Evolutionary conservation across 2,888 invertebrate species (phyloP).

Genomic region (Drosophila formosana): DNA sequence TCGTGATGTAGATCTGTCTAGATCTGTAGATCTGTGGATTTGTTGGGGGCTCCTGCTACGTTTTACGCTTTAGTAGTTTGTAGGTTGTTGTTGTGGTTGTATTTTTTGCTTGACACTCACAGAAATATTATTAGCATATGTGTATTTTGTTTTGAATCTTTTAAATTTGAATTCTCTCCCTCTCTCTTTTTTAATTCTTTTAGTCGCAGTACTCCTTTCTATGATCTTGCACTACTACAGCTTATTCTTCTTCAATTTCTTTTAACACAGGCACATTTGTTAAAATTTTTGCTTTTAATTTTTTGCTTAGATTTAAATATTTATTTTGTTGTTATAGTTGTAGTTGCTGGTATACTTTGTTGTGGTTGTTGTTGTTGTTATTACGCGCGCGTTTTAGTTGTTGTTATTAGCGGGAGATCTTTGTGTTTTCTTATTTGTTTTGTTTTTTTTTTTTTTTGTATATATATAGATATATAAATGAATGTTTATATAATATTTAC

Average conservation of each 20-base stretch:
- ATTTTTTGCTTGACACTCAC: slow-evolving; percentile 53
- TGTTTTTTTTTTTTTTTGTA: background rate
- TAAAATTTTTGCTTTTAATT: slow-evolving; percentile 64
- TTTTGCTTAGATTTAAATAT: slow-evolving; percentile 62
- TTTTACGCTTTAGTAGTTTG: slow-evolving; percentile 21
- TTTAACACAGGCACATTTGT: slow-evolving; percentile 83
- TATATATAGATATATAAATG: slow-evolving; percentile 43
- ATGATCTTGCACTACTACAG: slow-evolving; percentile 53
- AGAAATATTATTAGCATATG: slow-evolving; percentile 62
- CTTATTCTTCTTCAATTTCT: slow-evolving; percentile 21
- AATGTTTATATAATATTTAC: slow-evolving; percentile 78
- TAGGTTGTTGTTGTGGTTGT: background rate
- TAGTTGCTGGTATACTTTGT: slow-evolving; percentile 71
- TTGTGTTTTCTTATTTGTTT: slow-evolving; percentile 39
- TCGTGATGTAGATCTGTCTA: slow-evolving; percentile 17
- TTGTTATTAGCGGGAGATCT: slow-evolving; percentile 74
- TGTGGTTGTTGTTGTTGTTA: slow-evolving; percentile 49
- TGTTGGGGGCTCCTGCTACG: slow-evolving; percentile 62
- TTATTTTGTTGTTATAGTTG: slow-evolving; percentile 45
- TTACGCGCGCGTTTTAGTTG: slow-evolving; percentile 70
- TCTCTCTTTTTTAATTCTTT: background rate
- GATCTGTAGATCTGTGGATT: slow-evolving; percentile 11
- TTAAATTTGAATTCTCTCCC: slow-evolving; percentile 18
- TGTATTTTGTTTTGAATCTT: slow-evolving; percentile 45
- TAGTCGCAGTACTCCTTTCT: slow-evolving; percentile 20